Conservation (phyloP, 2,888 invertebrate species). For the Salpingus planirostris region DNA sequence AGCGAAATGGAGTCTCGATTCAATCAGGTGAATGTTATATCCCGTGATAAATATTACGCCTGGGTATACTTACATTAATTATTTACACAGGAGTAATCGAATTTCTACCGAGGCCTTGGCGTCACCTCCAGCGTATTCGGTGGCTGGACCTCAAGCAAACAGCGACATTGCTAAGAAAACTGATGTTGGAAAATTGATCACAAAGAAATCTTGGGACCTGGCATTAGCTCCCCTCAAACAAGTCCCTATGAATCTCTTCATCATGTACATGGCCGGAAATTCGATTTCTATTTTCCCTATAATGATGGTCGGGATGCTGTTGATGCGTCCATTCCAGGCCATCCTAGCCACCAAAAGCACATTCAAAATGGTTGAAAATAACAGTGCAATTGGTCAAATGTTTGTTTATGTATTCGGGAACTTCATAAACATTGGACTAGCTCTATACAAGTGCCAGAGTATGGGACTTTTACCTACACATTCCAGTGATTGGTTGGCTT, state of each 20-base stretch:
- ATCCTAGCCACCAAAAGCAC: conserved; percentile 82
- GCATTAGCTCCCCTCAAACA: conserved; percentile 92
- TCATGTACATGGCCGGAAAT: conserved; percentile 99
- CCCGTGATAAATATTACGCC: no score
- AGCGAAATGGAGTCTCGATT: no score
- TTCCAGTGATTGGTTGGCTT: conserved; percentile 96
- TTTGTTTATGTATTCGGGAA: conserved; percentile 91
- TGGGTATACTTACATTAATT: no score
- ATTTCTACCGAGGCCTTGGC: conserved; percentile 44
- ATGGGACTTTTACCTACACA: conserved; percentile 97
- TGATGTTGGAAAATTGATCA: conserved; percentile 75
- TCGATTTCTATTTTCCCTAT: conserved; percentile 99
- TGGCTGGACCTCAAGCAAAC: conserved; percentile 60
- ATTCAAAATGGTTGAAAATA: conserved; percentile 91
- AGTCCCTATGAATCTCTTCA: conserved; percentile 98
- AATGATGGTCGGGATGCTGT: conserved; percentile 99
- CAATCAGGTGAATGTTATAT: no score
- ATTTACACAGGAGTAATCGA: no score
- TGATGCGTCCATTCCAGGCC: conserved; percentile 92
- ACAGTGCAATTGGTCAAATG: conserved; percentile 83
- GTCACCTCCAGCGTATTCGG: conserved; percentile 79
- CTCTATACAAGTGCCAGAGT: conserved; percentile 94
- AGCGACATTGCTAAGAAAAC: conserved; percentile 74
- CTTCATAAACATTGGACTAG: conserved; percentile 80
- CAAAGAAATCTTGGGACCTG: conserved; percentile 95